phyloP scores from a whole-genome alignment of 53 echinoderm and acorn worm genomes.

The Pentamera pediparva region DNA sequence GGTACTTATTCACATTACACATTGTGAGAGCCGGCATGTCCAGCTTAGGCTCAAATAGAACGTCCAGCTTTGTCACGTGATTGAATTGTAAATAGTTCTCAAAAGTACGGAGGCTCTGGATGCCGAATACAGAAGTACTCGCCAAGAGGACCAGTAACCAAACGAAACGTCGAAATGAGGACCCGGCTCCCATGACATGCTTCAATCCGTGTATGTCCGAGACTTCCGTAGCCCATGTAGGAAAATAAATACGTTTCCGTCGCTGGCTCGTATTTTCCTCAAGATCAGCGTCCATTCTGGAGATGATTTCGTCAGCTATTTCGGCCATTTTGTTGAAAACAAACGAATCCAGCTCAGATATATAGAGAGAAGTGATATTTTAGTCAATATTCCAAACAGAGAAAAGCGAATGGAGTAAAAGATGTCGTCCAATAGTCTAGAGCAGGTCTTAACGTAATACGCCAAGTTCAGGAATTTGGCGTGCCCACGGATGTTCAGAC shows the following conservation, averaged over 20 bases:
- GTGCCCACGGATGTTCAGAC: too few relatives aligned
- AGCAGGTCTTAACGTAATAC: too few relatives aligned
- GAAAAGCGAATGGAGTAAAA: too few relatives aligned
- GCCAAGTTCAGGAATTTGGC: too few relatives aligned
- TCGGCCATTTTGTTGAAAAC: conserved; percentile 17
- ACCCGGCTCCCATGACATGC: conserved; percentile 46
- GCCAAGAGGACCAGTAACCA: conserved; percentile 39
- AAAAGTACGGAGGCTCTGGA: conserved; percentile 5
- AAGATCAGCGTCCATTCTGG: conserved; percentile 8
- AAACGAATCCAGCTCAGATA: too few relatives aligned
- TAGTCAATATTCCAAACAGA: too few relatives aligned
- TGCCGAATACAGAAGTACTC: conserved; percentile 12
- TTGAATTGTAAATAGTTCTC: conserved; percentile 31
- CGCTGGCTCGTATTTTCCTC: background rate
- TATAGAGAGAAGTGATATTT: too few relatives aligned
- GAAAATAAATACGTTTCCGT: background rate
- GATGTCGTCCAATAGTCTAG: too few relatives aligned
- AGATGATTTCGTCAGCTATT: conserved; percentile 11
- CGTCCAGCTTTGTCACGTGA: conserved; percentile 50
- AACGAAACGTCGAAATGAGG: conserved; percentile 35
- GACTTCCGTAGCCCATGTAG: conserved; percentile 10
- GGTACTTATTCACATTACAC: conserved; percentile 70
- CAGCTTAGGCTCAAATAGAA: conserved; percentile 20
- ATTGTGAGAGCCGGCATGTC: conserved; percentile 57
- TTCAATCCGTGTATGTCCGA: conserved; percentile 50